Conservation (phyloP, 2,113 vertebrate genomes). For the Macquaria ambigua region DNA sequence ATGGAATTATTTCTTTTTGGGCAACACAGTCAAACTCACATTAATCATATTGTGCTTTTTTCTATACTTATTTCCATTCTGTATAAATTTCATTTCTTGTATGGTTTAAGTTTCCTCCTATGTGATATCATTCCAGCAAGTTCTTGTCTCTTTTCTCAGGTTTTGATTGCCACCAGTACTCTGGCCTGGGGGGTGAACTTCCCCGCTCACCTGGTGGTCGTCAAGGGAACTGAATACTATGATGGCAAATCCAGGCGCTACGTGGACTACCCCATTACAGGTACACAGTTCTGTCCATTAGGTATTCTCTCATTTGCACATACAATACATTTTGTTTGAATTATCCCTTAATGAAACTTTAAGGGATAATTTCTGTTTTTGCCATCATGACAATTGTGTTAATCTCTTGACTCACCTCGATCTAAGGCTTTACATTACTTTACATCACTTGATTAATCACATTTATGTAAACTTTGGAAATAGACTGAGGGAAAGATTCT, state of each 20-base stretch:
- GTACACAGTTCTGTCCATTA: slow-evolving; percentile 75
- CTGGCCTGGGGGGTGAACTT: slow-evolving; percentile 99
- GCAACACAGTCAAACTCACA: not conserved
- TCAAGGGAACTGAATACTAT: slow-evolving; percentile 98
- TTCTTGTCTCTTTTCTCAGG: slow-evolving; percentile 77
- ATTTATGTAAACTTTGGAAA: not conserved
- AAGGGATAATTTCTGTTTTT: not conserved
- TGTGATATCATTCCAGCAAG: not conserved
- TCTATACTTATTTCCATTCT: not conserved
- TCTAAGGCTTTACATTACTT: not conserved
- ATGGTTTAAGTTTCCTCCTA: not conserved
- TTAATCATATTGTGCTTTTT: not conserved
- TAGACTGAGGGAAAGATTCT: not conserved
- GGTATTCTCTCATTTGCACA: not conserved
- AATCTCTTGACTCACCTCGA: not conserved
- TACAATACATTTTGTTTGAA: not conserved
- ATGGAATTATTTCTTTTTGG: not conserved
- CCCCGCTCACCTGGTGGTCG: slow-evolving; percentile 97
- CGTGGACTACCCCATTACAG: slow-evolving; percentile 98
- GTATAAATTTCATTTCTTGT: not conserved
- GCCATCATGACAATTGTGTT: not conserved
- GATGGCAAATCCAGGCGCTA: slow-evolving; percentile 98
- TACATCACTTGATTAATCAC: not conserved
- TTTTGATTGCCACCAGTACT: slow-evolving; percentile 97
- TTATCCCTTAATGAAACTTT: not conserved